Base-by-base conservation (phyloP, 2,888 invertebrate species). In the Diplolepis rosae region DNA sequence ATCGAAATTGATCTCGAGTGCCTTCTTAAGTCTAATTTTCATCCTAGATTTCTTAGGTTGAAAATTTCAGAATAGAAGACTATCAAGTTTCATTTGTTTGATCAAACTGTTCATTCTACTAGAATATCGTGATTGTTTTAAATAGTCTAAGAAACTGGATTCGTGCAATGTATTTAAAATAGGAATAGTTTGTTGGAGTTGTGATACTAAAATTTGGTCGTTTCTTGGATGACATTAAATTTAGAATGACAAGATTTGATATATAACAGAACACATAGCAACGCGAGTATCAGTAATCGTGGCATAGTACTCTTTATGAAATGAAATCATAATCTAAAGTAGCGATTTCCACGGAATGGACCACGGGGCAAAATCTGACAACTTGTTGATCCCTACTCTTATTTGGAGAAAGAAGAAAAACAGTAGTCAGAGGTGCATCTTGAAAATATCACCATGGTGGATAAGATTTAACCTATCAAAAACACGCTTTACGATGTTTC, bases 231-330 rank as follows among this genome's bases (percentile, higher is more conserved):
- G 77, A 82, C 79, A 79, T 80, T 78, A 79, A 79, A 82, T 79
- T 75, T 72, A 73, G 75, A 79, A 73, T 77, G 80, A 77, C 78
- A 69, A 75, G 75, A 76, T 74, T 66, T 69, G 65, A 56, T 69
- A 74, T 69, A 74, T 80, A n/a, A n/a, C 7, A 79, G 70, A 82
- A 81, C 82, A 82, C 74, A 80, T 79, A 79, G 69, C 69, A 73
- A 70, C 65, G 67, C 74, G 71, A 78, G 56, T 72, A 71, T 75
- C 61, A 72, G 68, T 66, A 66, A 71, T 79, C 76, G 78, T 80
- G 80, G 79, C 77, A 76, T 71, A 65, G 70, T 75, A 66, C 73
- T 61, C 27, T 73, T 80, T 73, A 73, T 65, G 73, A 75, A 71
- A 66, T 32, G 22, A 61, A 61, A 39, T 35, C 39, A 39, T 61